These are phyloP conservation scores for Parotocinclus haroldoi DNA, from an alignment of 2,797 vertebrate genomes.

Conservation along the genomic window DNA sequence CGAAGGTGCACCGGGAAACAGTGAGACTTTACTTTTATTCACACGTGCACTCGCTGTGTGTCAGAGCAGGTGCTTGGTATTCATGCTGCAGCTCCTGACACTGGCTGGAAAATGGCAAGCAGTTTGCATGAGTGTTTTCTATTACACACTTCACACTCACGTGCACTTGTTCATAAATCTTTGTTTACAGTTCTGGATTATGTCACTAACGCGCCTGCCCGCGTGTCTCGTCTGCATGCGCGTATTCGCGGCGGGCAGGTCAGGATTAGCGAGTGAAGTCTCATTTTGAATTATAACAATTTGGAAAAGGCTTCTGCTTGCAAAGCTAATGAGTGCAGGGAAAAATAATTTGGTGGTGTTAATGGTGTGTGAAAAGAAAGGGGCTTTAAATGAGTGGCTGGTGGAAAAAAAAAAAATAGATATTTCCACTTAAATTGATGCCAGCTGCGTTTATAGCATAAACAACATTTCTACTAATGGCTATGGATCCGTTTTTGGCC, in stretches of 20 bases:
- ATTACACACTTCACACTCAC: neutral
- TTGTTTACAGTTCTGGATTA: neutral
- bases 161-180: neutral
- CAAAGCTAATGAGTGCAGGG: too few species aligned
- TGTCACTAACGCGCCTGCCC: too few species aligned
- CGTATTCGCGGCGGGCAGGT: neutral
- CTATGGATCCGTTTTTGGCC: neutral
- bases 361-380: too few species aligned
- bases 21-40: neutral
- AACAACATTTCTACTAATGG: neutral
- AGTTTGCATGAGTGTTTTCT: slow-evolving; percentile 14
- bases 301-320: neutral
- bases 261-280: neutral
- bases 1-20: slow-evolving; percentile 1
- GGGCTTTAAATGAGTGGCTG: too few species aligned
- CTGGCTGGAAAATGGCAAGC: slow-evolving; percentile 7
- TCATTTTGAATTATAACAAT: neutral
- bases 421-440: too few species aligned
- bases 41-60: neutral
- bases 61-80: slow-evolving; percentile 23
- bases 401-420: too few species aligned
- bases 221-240: too few species aligned
- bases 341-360: too few species aligned
- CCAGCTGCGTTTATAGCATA: neutral
- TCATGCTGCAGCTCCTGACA: slow-evolving; percentile 16